Evolutionary conservation across 2,888 invertebrate genomes (phyloP), one percentile per base, ranked within the genome.

Genomic region (Abscondita cerata): DNA sequence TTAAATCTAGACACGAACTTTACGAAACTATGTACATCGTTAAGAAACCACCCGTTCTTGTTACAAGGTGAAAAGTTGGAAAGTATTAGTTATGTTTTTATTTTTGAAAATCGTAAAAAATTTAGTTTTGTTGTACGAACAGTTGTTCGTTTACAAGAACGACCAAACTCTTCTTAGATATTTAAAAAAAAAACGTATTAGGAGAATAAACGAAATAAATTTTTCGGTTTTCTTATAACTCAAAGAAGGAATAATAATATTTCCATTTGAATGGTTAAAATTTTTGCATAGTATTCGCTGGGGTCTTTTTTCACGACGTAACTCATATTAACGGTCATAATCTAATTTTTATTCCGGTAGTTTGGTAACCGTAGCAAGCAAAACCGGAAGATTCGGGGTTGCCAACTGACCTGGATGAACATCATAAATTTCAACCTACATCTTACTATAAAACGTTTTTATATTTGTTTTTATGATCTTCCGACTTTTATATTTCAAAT

Each of bases 331-430:
- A 62, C 62, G 62, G 52, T 62, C 53, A 54, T 55, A 63, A 63
- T 59, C 63, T 59, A 63, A 63, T 63, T 63, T 63, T 63, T 63
- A 63, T 63, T 63, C 63, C 55, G 59, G 57, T 58, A 58, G 62
- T 58, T 62, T 41, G 58, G 53, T 51, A 53, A 46, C 59, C 52
- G 53, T 40, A 36, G 55, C 33, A 52, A 51, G 33, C 46, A 59
- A 53, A 63, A 52, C 33, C 20, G 52, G 59, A 54, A 59, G 59
- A 63, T 59, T 55, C 62, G 54, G 59, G 46, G 55, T 48, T 59
- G 63, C 63, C 63, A 63, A 59, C 63, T 63, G 63, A 63, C 63
- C 63, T 56, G 63, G 52, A 63, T 59, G 63, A 63, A 59, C 63
- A 55, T 54, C 59, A 59, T 63, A 63, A 63, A 63, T 63, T 59